A percentile compares a stretch with the other conserved stretches of the same genome.
Conservation (phyloP, 1,140 invertebrate species). For the Hyles vespertilio region DNA sequence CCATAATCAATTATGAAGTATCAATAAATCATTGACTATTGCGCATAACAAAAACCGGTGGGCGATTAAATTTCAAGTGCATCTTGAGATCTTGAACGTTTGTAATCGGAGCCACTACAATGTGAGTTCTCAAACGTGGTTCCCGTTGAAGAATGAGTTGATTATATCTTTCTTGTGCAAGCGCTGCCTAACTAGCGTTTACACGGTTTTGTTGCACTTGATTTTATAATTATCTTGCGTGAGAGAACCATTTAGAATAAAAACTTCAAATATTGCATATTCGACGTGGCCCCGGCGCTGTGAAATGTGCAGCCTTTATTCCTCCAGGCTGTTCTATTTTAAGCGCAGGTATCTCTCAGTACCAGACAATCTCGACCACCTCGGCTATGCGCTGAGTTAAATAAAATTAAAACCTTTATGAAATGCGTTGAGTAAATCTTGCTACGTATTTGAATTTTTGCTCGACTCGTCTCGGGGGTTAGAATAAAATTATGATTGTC, state of each 20-base stretch:
- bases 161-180: constrained; percentile 41
- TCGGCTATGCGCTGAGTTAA: constrained; percentile 23
- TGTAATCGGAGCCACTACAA: constrained; percentile 41
- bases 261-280: no score
- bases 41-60: constrained; percentile 24
- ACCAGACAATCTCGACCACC: constrained; percentile 36
- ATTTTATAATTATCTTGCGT: constrained; percentile 6
- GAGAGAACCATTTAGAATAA: no score
- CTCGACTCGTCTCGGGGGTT: constrained; percentile 1
- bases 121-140: constrained; percentile 30
- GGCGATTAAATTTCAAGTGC: constrained; percentile 48
- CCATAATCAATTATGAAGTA: constrained; percentile 34
- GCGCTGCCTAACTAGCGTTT: constrained; percentile 42
- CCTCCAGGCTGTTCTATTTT: constrained; percentile 43
- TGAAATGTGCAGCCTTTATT: constrained; percentile 45
- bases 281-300: constrained; percentile 17
- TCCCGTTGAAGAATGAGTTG: constrained; percentile 41
- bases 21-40: constrained; percentile 8
- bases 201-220: constrained; percentile 28
- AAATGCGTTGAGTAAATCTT: constrained; percentile 37
- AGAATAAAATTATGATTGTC: constrained; percentile 5
- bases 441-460: constrained; percentile 23
- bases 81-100: constrained; percentile 41
- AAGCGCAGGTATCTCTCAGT: constrained; percentile 44
- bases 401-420: constrained; percentile 54